These are phyloP conservation scores for Tychaedon coryphoeus DNA, from an alignment of 2,113 vertebrate genomes.

Conservation along the genomic window DNA sequence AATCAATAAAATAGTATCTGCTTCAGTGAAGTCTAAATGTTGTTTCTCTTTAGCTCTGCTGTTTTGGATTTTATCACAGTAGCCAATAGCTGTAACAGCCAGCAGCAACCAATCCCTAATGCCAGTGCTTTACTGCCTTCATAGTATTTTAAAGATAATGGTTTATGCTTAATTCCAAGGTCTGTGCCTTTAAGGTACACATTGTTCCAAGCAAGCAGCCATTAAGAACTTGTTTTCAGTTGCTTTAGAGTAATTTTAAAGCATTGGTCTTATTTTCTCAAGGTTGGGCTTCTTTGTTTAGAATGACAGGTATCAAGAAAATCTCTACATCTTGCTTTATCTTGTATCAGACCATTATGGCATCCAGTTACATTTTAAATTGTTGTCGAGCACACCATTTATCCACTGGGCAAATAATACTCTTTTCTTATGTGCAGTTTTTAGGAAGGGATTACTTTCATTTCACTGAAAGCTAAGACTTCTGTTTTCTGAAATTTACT, in stretches of 20 bases:
- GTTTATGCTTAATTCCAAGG: background rate
- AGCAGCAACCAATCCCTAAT: background rate
- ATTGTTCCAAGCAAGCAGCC: background rate
- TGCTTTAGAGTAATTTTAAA: background rate
- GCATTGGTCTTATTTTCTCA: background rate
- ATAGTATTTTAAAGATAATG: background rate
- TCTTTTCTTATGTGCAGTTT: background rate
- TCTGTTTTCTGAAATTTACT: background rate
- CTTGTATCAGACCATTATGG: background rate
- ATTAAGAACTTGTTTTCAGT: background rate
- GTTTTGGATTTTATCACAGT: background rate
- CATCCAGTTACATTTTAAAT: background rate
- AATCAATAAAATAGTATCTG: background rate
- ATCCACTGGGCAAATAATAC: background rate
- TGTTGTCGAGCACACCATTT: background rate
- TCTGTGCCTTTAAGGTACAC: background rate
- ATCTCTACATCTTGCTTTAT: background rate
- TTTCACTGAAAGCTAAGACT: background rate
- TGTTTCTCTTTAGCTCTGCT: background rate
- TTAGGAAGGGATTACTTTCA: background rate
- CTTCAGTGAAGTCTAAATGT: background rate
- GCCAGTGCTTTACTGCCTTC: background rate
- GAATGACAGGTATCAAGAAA: background rate
- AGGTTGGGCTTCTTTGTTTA: background rate
- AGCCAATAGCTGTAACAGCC: background rate